phyloP scores from a whole-genome alignment of 92 coral and sea anemone species.

The Epizoanthus rinbou region DNA sequence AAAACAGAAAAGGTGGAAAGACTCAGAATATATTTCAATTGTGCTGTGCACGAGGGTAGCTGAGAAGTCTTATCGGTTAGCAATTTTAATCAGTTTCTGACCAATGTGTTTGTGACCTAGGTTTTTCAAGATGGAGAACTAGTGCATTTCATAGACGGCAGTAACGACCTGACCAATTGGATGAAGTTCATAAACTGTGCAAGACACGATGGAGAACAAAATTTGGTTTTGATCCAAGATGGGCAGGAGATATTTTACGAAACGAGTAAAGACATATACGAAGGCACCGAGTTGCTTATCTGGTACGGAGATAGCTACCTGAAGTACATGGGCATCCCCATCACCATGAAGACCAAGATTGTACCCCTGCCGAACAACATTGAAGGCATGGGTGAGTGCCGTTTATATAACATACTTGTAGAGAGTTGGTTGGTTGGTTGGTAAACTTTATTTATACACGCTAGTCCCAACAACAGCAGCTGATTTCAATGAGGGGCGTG shows the following conservation, averaged over 20 bases:
- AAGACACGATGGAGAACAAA: constrained; percentile 94
- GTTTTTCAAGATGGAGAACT: constrained; percentile 95
- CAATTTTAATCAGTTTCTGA: neutral
- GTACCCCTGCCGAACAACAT: constrained; percentile 27
- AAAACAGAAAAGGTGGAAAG: too few species aligned
- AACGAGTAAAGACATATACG: constrained; percentile 72
- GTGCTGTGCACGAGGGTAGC: neutral
- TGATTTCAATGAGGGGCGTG: too few species aligned
- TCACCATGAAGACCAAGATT: constrained; percentile 94
- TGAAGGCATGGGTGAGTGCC: constrained; percentile 33
- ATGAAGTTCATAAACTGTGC: constrained; percentile 96
- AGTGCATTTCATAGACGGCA: constrained; percentile 82
- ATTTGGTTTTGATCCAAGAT: constrained; percentile 86
- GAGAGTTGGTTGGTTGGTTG: too few species aligned
- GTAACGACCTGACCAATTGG: constrained; percentile 87
- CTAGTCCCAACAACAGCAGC: too few species aligned
- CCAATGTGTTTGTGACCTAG: constrained; percentile 34
- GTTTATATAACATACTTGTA: too few species aligned
- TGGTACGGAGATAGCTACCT: constrained; percentile 97
- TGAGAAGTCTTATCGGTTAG: neutral
- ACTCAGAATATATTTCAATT: neutral
- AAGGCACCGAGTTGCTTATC: constrained; percentile 91
- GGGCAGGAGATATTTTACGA: constrained; percentile 86
- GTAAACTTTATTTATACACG: too few species aligned
- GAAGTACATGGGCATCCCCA: constrained; percentile 98